Evolutionary conservation across 30 jellyfish, hydroid and myxozoan genomes (phyloP).

Genomic region (Chironex yamaguchii): DNA sequence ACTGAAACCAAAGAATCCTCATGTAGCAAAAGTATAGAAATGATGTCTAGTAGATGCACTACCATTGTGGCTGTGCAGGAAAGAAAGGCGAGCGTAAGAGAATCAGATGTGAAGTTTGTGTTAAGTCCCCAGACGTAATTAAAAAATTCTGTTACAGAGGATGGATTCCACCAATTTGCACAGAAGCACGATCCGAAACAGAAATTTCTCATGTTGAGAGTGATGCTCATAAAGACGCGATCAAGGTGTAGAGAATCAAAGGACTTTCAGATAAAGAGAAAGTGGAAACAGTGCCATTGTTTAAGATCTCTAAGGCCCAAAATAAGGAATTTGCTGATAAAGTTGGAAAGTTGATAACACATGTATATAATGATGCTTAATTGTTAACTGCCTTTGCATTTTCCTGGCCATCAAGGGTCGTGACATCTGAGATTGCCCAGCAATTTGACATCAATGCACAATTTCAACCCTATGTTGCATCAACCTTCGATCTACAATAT

Average conservation of each 20-base stretch:
- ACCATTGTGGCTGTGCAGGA: conserved; percentile 18
- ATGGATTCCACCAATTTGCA: conserved; percentile 22
- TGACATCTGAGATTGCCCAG: conserved; percentile 23
- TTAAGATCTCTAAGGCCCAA: conserved; percentile 3
- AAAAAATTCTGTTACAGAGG: conserved; percentile 5
- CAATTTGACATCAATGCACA: conserved; percentile 13
- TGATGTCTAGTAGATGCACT: conserved; percentile 17
- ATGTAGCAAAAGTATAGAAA: conserved; percentile 29
- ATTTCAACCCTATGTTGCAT: conserved; percentile 6
- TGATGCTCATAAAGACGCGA: conserved; percentile 27
- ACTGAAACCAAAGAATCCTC: conserved; percentile 43
- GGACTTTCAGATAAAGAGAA: background rate
- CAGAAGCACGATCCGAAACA: conserved; percentile 22
- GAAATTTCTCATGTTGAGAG: conserved; percentile 5
- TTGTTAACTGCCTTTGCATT: conserved; percentile 23
- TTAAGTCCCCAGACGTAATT: too few species aligned
- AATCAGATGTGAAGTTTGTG: too few species aligned
- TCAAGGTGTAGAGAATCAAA: conserved; percentile 21
- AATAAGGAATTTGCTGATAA: background rate
- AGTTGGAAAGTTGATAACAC: conserved; percentile 2
- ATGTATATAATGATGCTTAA: conserved; percentile 16
- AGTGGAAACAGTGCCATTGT: conserved; percentile 12
- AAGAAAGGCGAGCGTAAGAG: too few species aligned
- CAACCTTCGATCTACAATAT: conserved; percentile 9
- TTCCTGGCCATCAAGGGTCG: conserved; percentile 38